phyloP scores from a whole-genome alignment of 2,888 invertebrate species.

The Lysandra coridon region DNA sequence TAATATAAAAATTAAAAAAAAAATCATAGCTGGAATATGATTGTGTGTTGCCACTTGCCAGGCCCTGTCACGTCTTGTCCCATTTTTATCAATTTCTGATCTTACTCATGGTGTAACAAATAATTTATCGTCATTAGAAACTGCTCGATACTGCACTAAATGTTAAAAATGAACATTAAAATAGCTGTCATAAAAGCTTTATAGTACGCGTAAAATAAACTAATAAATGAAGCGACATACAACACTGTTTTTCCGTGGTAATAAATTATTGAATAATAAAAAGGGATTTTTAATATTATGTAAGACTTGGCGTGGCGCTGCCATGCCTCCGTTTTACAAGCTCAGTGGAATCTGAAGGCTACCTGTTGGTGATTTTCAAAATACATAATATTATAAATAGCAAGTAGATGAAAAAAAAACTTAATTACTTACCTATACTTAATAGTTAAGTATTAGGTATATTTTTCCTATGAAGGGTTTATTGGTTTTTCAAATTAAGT shows the following conservation, averaged over 20 bases:
- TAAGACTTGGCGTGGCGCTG: background rate
- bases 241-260: background rate
- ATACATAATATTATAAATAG: no score
- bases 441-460: no score
- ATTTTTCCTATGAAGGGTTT: no score
- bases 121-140: constrained; percentile 28
- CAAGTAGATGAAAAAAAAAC: no score
- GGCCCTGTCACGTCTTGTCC: background rate
- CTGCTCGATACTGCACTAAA: constrained; percentile 28
- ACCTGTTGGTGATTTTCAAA: no score
- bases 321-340: background rate
- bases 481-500: no score
- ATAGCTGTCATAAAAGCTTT: constrained; percentile 28
- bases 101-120: background rate
- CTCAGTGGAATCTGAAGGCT: no score
- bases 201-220: constrained; percentile 17
- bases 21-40: background rate
- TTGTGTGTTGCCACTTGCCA: constrained; percentile 10
- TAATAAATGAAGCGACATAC: constrained; percentile 20
- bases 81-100: constrained; percentile 15
- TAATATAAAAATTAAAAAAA: background rate
- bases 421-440: no score
- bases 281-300: background rate
- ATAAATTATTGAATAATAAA: background rate
- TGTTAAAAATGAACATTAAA: constrained; percentile 7